Conservation (phyloP, 2,113 vertebrate genomes). For the Orycteropus afer region DNA sequence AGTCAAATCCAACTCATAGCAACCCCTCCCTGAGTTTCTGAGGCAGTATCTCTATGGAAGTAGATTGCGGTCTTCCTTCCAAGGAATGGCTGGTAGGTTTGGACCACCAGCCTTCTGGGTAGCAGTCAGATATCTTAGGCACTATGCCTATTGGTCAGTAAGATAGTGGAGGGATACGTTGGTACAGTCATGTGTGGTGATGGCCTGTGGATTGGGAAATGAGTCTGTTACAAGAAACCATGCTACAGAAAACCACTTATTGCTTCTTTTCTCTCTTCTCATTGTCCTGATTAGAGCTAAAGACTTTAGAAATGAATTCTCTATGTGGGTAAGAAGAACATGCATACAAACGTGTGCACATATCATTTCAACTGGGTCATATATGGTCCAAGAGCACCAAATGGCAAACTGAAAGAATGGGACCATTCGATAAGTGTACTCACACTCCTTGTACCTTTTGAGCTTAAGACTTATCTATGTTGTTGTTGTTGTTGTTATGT, state of each 20-base stretch:
- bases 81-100: too few species aligned
- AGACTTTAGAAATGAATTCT: constrained; percentile 14
- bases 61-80: too few species aligned
- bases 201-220: not conserved
- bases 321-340: not conserved
- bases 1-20: too few species aligned
- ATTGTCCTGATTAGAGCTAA: not conserved
- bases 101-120: too few species aligned
- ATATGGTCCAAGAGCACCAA: not conserved
- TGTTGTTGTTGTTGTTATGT: too few species aligned
- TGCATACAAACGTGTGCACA: not conserved
- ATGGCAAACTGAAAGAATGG: constrained; percentile 9
- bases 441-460: not conserved
- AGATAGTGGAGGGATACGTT: not conserved
- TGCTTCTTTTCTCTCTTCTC: not conserved
- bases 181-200: too few species aligned
- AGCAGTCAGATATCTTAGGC: too few species aligned
- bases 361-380: not conserved
- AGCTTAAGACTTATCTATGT: not conserved
- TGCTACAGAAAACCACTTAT: not conserved
- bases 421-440: not conserved
- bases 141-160: too few species aligned
- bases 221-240: not conserved
- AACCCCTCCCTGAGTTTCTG: too few species aligned
- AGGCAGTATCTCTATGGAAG: too few species aligned